A percentile compares a stretch with the other conserved stretches of the same genome.
These are phyloP conservation scores for Montipora capitata DNA, from an alignment of 92 coral and sea anemone genomes.

Conservation along the genomic window DNA sequence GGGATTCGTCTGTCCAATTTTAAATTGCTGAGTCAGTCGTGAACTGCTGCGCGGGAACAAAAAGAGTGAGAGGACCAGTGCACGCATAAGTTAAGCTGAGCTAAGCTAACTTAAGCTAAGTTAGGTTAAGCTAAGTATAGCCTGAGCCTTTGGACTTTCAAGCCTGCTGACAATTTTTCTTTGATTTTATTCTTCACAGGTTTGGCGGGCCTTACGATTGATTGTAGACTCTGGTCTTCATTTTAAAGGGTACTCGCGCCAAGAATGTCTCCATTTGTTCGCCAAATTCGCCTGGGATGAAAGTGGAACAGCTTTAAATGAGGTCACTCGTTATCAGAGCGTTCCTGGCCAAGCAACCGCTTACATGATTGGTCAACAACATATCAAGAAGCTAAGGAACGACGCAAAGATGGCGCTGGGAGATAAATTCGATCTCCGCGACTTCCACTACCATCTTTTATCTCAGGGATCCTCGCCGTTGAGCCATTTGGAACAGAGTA, in stretches of 20 bases:
- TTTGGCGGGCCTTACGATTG: constrained; percentile 94
- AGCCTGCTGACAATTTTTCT: not conserved
- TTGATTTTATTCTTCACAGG: constrained; percentile 42
- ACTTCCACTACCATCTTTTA: constrained; percentile 91
- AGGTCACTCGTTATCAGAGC: constrained; percentile 95
- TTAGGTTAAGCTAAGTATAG: no score
- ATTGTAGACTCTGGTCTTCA: constrained; percentile 92
- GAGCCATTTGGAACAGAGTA: constrained; percentile 75
- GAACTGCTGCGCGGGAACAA: no score
- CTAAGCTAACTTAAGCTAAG: no score
- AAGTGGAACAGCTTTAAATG: constrained; percentile 76
- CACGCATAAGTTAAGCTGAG: no score
- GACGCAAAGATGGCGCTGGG: constrained; percentile 73
- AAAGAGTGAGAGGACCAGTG: no score
- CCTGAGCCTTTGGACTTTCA: not conserved
- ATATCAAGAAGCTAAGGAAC: constrained; percentile 79
- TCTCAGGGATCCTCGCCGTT: constrained; percentile 93
- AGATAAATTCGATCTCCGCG: constrained; percentile 79
- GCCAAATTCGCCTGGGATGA: constrained; percentile 89
- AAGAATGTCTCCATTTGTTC: constrained; percentile 71
- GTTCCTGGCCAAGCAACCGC: constrained; percentile 93
- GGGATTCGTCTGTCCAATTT: no score
- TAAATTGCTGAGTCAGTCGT: no score
- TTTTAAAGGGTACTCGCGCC: constrained; percentile 80
- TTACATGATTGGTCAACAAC: constrained; percentile 93